Conservation (phyloP, 1,140 invertebrate genomes). For the Sinella curviseta region DNA sequence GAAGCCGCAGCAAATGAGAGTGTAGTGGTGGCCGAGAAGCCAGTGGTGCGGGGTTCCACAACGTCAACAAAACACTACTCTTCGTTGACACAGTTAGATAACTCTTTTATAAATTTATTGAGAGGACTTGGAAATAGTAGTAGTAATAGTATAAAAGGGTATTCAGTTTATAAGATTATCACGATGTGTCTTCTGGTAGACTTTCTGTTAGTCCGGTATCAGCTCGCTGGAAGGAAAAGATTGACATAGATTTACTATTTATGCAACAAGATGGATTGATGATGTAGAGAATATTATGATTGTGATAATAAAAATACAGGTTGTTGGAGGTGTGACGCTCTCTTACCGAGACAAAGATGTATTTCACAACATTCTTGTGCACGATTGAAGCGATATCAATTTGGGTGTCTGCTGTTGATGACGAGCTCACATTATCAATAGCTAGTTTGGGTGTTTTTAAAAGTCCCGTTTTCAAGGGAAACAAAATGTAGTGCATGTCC, state of each 20-base stretch:
- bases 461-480: slow-evolving; percentile 43
- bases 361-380: slow-evolving; percentile 35
- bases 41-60: neutral
- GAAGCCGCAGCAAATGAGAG: neutral
- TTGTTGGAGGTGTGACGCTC: too few relatives aligned
- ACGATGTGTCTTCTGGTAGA: neutral
- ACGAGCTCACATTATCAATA: slow-evolving; percentile 22
- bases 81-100: neutral
- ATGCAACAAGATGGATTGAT: too few relatives aligned
- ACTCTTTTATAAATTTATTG: slow-evolving; percentile 1
- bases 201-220: neutral
- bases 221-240: neutral
- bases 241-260: too few relatives aligned
- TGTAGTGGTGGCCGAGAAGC: neutral
- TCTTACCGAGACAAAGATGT: slow-evolving; percentile 43
- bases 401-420: neutral
- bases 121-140: too few relatives aligned
- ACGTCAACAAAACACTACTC: neutral
- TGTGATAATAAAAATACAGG: too few relatives aligned
- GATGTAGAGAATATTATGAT: too few relatives aligned
- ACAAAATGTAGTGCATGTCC: slow-evolving; percentile 41
- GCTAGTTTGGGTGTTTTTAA: slow-evolving; percentile 34
- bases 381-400: slow-evolving; percentile 1
- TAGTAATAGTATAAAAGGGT: too few relatives aligned
- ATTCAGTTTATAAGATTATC: too few relatives aligned